These are phyloP conservation scores for Rhegmatorhina hoffmannsi DNA, from an alignment of 2,113 vertebrate genomes.

Conservation along the genomic window DNA sequence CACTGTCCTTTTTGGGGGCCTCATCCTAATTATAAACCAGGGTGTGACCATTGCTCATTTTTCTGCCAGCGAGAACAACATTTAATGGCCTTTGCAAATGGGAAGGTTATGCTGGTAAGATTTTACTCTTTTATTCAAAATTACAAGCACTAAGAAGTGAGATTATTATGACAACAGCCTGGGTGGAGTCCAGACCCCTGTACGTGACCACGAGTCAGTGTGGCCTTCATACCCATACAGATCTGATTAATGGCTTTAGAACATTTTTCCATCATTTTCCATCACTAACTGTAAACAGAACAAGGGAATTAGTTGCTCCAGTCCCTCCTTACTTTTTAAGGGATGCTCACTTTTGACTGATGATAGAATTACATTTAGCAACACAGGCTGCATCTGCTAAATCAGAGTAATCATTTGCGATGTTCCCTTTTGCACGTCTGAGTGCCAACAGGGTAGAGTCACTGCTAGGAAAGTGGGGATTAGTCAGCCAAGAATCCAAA, in stretches of 20 bases:
- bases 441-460: slow-evolving; percentile 17
- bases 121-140: not conserved
- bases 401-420: not conserved
- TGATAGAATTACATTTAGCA: slow-evolving; percentile 41
- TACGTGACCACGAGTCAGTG: not conserved
- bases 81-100: not conserved
- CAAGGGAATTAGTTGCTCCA: not conserved
- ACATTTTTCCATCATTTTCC: not conserved
- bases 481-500: slow-evolving; percentile 10
- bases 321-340: not conserved
- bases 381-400: slow-evolving; percentile 13
- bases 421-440: not conserved
- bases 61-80: not conserved
- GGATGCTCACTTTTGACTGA: not conserved
- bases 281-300: not conserved
- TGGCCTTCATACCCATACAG: not conserved
- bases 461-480: slow-evolving; percentile 22
- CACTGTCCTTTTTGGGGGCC: not conserved
- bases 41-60: not conserved
- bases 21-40: not conserved
- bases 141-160: not conserved
- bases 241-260: not conserved
- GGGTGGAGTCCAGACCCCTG: not conserved
- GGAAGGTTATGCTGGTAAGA: not conserved
- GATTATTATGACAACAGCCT: not conserved